These are phyloP conservation scores for Lepidochitona cinerea DNA, from an alignment of 2,888 invertebrate genomes.

Conservation along the genomic window DNA sequence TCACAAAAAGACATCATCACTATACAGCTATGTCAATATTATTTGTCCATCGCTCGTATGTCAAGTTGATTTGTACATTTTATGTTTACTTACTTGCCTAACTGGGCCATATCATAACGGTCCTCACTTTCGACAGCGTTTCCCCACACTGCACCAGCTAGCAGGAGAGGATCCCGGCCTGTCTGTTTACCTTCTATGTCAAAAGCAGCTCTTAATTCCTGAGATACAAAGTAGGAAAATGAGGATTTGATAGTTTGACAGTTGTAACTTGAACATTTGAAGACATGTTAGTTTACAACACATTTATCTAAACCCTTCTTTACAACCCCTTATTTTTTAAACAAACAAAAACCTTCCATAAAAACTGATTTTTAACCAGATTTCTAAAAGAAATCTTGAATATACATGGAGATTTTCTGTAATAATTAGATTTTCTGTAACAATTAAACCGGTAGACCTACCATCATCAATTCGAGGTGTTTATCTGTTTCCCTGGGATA, in stretches of 20 bases:
- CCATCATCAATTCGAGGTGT: conserved; percentile 35
- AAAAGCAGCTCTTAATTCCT: background rate
- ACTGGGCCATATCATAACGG: background rate
- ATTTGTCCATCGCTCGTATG: too few species aligned
- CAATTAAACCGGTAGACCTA: too few species aligned
- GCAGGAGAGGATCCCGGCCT: background rate
- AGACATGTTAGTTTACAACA: background rate
- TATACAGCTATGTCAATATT: too few species aligned
- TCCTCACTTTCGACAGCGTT: background rate
- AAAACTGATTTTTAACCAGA: too few species aligned
- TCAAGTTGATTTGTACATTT: too few species aligned
- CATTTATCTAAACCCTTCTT: background rate
- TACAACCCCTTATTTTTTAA: background rate
- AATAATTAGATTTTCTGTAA: too few species aligned
- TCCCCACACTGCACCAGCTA: background rate
- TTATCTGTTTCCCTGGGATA: conserved; percentile 77
- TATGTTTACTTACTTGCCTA: background rate
- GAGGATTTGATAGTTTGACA: too few species aligned
- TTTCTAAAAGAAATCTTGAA: too few species aligned
- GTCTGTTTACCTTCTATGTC: background rate
- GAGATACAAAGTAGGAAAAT: too few species aligned
- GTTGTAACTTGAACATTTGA: background rate
- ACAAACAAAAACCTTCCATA: too few species aligned
- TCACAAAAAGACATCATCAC: too few species aligned
- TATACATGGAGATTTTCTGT: too few species aligned